Base-by-base conservation (phyloP, 2,888 invertebrate genomes). In the Machimus atricapillus region DNA sequence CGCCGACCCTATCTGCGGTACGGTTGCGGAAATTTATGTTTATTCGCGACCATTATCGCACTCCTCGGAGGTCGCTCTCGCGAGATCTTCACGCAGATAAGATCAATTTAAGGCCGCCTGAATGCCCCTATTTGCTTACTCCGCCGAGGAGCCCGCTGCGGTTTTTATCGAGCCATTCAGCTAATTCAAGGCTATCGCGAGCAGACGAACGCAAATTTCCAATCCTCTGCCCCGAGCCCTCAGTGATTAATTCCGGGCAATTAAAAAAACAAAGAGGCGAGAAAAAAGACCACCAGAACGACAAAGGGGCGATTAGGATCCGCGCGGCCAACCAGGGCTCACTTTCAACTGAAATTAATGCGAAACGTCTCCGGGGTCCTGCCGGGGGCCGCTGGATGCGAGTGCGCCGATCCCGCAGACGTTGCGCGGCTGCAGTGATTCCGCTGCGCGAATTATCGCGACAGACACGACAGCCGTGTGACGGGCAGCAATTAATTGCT, bases 401-500 rank as follows among this genome's bases (percentile, higher is more conserved):
- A 66, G 19, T 66, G 58, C 37, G 40, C 34, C 66, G 52, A 52
- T 66, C 66, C 27, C 27, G 8, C 56, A 12, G 37, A 34, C 16
- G 19, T 9, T 12, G 34, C 58, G n/a, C 14, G 14, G 82, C 82
- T 40, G 37, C 82, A 40, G 37, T 40, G 58, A 58, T 83, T 83
- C 34, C 56, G 34, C 27, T 14, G 79, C 23, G 82, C 82, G 58
- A 58, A 23, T 40, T 7, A 40, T 40, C 16, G 66, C 34, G 37
- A 19, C 85, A 23, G n/a, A 37, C 23, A 16, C 46, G 85, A 74
- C 73, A 74, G 58, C 43, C 76, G 56, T 56, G 86, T 78, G 86
- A 86, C 58, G 76, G 77, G 16, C 23, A 58, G 77, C 78, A 86
- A 86, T 86, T 86, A 86, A 86, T 78, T 86, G 86, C 86, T 86